Evolutionary conservation across 2,888 invertebrate species (phyloP).

Genomic region (Frankliniella intonsa): DNA sequence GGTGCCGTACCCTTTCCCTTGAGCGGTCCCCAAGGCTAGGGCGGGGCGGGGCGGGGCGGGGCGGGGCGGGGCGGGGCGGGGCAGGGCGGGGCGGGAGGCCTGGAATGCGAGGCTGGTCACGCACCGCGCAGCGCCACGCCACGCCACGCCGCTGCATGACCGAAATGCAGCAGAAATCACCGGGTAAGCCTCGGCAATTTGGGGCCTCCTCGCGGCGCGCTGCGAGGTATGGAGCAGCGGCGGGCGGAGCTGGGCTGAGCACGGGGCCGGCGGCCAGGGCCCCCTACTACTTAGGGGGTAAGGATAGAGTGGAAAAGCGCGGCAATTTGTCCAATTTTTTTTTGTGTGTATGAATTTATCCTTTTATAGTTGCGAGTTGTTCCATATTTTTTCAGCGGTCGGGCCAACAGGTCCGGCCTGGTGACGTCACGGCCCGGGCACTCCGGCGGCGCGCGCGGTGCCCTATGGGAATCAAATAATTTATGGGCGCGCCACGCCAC

Average conservation of each 20-base stretch:
- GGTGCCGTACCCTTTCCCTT: background rate
- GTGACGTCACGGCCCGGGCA: background rate
- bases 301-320: too few relatives aligned
- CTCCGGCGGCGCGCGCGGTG: background rate
- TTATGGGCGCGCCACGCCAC: background rate
- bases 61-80: too few relatives aligned
- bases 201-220: too few relatives aligned
- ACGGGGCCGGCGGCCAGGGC: background rate
- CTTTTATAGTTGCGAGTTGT: too few relatives aligned
- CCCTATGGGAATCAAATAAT: slow-evolving; percentile 22
- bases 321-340: too few relatives aligned
- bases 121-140: background rate
- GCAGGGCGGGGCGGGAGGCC: background rate
- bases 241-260: too few relatives aligned
- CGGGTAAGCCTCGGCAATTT: background rate
- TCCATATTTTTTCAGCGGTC: too few relatives aligned
- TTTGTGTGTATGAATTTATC: too few relatives aligned
- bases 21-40: background rate
- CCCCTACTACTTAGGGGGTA: background rate
- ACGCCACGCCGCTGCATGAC: background rate
- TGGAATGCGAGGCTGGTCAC: slow-evolving; percentile 8
- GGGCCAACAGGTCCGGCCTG: background rate
- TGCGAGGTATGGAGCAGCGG: too few relatives aligned
- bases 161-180: background rate
- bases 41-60: background rate